These are phyloP conservation scores for Acropora tenuis DNA, from an alignment of 64 coral and sea anemone genomes.

Conservation along the genomic window DNA sequence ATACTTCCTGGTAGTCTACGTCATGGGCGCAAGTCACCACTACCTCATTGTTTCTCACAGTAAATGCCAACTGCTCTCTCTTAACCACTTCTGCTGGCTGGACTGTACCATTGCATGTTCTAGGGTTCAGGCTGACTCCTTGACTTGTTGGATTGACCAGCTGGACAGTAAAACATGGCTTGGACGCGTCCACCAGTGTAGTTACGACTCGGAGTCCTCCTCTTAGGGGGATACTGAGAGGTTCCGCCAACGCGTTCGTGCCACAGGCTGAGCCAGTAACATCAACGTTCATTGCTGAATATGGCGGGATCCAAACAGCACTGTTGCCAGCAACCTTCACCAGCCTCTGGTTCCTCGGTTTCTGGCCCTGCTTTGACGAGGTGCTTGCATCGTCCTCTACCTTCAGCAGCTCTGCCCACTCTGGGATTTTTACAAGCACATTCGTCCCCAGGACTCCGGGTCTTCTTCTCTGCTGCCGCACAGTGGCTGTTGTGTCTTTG, in stretches of 20 bases:
- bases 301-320: slow-evolving; percentile 18
- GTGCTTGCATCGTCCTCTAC: too few relatives aligned
- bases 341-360: slow-evolving; percentile 19
- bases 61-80: slow-evolving; percentile 27
- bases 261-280: slow-evolving; percentile 54
- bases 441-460: slow-evolving; percentile 64
- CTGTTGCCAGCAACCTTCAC: slow-evolving; percentile 24
- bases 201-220: slow-evolving; percentile 57
- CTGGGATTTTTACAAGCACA: slow-evolving; percentile 36
- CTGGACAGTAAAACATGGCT: slow-evolving; percentile 34
- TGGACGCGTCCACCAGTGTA: slow-evolving; percentile 57
- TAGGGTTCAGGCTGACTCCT: slow-evolving; percentile 63
- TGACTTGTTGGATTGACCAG: slow-evolving; percentile 27
- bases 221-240: slow-evolving; percentile 32
- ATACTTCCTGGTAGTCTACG: neutral
- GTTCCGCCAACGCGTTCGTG: slow-evolving; percentile 32
- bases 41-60: slow-evolving; percentile 27
- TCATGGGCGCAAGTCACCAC: slow-evolving; percentile 10
- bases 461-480: neutral
- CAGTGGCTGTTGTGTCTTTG: slow-evolving; percentile 63
- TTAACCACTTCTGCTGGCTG: slow-evolving; percentile 6
- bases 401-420: too few relatives aligned
- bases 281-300: slow-evolving; percentile 4
- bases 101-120: slow-evolving; percentile 45
- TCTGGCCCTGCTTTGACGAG: neutral